phyloP scores from a whole-genome alignment of 2,888 invertebrate species.

The Cabera pusaria region DNA sequence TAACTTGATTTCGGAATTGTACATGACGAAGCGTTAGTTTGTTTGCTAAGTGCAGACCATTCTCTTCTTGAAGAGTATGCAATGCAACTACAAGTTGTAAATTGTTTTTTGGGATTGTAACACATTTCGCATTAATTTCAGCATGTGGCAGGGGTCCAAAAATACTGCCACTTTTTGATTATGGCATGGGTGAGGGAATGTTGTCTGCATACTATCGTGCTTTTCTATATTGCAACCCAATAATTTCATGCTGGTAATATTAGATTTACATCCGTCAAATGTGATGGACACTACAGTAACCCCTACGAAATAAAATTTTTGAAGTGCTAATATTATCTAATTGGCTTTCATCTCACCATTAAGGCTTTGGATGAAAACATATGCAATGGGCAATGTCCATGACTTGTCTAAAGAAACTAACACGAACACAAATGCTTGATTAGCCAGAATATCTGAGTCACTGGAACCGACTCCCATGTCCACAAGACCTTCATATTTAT shows the following conservation, averaged over 20 bases:
- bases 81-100: not conserved
- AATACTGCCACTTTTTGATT: slow-evolving; percentile 27
- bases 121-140: slow-evolving; percentile 30
- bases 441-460: slow-evolving; percentile 10
- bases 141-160: slow-evolving; percentile 25
- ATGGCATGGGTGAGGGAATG: slow-evolving; percentile 18
- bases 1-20: slow-evolving; percentile 11
- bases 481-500: slow-evolving; percentile 21
- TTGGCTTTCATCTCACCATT: slow-evolving; percentile 28
- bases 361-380: slow-evolving; percentile 38
- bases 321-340: slow-evolving; percentile 21
- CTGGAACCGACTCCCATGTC: slow-evolving; percentile 19
- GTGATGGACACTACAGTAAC: slow-evolving; percentile 29
- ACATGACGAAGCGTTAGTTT: not conserved
- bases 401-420: slow-evolving; percentile 22
- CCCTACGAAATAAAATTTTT: slow-evolving; percentile 27
- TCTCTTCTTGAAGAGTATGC: not conserved
- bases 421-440: slow-evolving; percentile 26
- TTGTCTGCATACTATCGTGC: slow-evolving; percentile 6
- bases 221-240: slow-evolving; percentile 25
- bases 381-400: slow-evolving; percentile 42
- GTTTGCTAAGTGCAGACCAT: not conserved
- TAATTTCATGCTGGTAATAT: slow-evolving; percentile 22
- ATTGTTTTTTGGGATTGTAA: slow-evolving; percentile 14
- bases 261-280: slow-evolving; percentile 30